Percentiles rank a stretch among this genome's conserved stretches.
Evolutionary conservation across 37 sponge, comb jelly and placozoan species (phyloP).

Genomic region (Amphimedon queenslandica): DNA sequence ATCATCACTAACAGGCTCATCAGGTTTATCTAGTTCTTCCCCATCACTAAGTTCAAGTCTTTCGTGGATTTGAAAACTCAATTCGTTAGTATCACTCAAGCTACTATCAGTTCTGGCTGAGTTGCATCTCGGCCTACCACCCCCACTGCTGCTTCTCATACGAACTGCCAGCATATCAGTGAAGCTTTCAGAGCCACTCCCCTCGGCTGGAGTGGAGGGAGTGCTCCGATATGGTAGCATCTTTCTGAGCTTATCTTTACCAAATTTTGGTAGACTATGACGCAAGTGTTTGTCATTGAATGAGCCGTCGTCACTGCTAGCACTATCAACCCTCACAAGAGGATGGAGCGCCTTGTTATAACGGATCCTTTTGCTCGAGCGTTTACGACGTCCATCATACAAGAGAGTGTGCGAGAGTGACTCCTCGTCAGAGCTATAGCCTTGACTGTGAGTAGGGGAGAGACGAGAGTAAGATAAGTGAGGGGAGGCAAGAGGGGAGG

Average conservation of each 20-base stretch:
- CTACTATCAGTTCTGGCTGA: conserved; percentile 24
- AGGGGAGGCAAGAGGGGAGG: conserved; percentile 67
- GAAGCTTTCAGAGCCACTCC: conserved; percentile 26
- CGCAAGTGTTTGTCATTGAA: not conserved
- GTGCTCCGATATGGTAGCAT: conserved; percentile 29
- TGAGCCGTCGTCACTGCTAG: conserved; percentile 67
- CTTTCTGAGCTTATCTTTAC: not conserved
- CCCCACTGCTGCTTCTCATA: too few relatives aligned
- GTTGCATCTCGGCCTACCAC: conserved; percentile 19
- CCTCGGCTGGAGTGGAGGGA: conserved; percentile 32
- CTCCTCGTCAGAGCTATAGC: conserved; percentile 73
- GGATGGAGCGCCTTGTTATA: not conserved
- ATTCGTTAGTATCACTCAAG: conserved; percentile 19
- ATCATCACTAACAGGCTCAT: too few relatives aligned
- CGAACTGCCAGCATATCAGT: conserved; percentile 29
- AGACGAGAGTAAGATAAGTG: conserved; percentile 43
- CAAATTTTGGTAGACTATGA: not conserved
- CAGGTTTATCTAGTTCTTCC: not conserved
- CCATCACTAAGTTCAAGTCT: conserved; percentile 6
- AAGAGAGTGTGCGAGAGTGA: not conserved
- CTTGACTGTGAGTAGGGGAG: conserved; percentile 60
- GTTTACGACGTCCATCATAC: not conserved
- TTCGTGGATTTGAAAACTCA: not conserved
- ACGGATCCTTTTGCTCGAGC: not conserved
- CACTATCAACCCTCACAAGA: conserved; percentile 45